Base-by-base conservation (phyloP, 2,113 vertebrate species). In the Oreochromis tanganicae region DNA sequence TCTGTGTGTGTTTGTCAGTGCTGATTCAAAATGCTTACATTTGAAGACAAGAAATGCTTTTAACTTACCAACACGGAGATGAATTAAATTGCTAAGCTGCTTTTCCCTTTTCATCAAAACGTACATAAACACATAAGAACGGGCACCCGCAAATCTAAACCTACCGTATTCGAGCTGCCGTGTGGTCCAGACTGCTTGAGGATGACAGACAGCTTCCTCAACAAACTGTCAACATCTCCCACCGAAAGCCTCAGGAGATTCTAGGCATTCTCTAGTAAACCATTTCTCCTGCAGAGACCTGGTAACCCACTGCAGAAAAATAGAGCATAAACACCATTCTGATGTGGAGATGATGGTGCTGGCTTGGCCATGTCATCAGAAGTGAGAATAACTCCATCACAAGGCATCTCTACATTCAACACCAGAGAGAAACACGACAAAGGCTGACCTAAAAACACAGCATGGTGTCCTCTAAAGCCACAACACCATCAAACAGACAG, bases 41-140 rank as follows among this genome's bases (percentile, higher is more conserved):
- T 55, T 80, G 63, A 85, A 85, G 36, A 88, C 73, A 12, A 16
- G 11, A 81, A 86, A 87, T 66, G 80, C 27, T 89, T 88, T 87
- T 81, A 88, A 81, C 80, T 87, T 41, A 46, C 24, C 34, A 81
- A 43, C 29, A 34, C 36, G 11, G n/a, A 80, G 29, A 87, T 93
- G 27, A 91, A 75, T 87, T 81, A 78, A 41, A 55, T 59, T 41
- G 4, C 36, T 83, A 81, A 84, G 46, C 55, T 87, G 52, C 34
- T 86, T 90, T 85, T 82, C 46, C 56, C 34, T 87, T 11, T 6
- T 61, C 14, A 63, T 80, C 79, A 80, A 71, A 87, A 73, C 50
- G 5, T 19, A 79, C 19, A 50, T 32, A 84, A 43, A 71, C n/a
- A 38, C 52, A 59, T 32, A 61, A 10, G 29, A 43, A 54, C 9